A percentile compares a stretch with the other conserved stretches of the same genome.
Evolutionary conservation across 2,797 vertebrate species (phyloP).

Genomic region (Gallinago nigripennis): DNA sequence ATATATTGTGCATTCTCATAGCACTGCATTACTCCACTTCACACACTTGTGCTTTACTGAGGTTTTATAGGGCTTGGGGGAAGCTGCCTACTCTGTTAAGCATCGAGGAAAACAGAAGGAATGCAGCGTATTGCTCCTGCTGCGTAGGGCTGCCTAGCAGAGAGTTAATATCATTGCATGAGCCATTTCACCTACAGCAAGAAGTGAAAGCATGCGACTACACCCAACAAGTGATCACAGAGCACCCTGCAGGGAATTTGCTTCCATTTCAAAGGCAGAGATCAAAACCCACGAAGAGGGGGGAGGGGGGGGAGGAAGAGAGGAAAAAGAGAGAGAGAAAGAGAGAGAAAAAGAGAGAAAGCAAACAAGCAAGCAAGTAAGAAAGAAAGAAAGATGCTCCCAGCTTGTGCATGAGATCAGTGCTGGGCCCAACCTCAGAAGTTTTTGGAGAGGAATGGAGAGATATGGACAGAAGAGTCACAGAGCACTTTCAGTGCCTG

Average conservation of each 20-base stretch:
- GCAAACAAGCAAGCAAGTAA: rapidly evolving
- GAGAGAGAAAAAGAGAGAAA: too few species aligned
- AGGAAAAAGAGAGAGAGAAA: not conserved
- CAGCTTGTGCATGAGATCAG: slow-evolving; percentile 52
- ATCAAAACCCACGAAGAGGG: slow-evolving; percentile 50
- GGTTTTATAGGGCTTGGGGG: not conserved
- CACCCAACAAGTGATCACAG: slow-evolving; percentile 66
- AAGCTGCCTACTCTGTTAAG: not conserved
- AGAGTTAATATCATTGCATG: slow-evolving; percentile 66
- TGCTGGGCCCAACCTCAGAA: slow-evolving; percentile 44
- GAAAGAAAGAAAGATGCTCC: not conserved
- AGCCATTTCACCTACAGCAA: slow-evolving; percentile 66
- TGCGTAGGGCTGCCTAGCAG: slow-evolving; percentile 1
- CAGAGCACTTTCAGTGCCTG: not conserved
- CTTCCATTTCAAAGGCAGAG: slow-evolving; percentile 71
- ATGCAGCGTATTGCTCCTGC: not conserved
- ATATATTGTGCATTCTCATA: not conserved
- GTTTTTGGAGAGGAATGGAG: slow-evolving; percentile 26
- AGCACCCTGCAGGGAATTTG: slow-evolving; percentile 68
- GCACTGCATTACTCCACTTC: not conserved
- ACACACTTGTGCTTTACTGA: not conserved
- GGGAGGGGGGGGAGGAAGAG: rapidly evolving
- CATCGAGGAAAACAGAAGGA: not conserved
- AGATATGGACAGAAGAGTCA: slow-evolving; percentile 13
- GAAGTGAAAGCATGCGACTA: slow-evolving; percentile 68